Percentiles rank a stretch among this genome's conserved stretches.
phyloP scores from a whole-genome alignment of 2,888 invertebrate genomes.

The Hypsopygia costalis region DNA sequence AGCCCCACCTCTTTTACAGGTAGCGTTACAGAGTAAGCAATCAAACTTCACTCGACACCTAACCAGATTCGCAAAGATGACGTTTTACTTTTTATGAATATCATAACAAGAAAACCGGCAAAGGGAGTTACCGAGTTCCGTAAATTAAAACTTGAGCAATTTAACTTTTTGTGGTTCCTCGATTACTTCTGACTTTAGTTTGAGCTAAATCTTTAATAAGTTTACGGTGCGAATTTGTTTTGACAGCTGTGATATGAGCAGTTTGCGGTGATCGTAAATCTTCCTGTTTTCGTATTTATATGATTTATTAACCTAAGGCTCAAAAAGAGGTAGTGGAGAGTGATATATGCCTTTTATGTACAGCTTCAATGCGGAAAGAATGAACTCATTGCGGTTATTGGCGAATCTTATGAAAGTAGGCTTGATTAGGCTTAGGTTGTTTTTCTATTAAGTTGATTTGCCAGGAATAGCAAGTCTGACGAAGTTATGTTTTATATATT shows the following conservation, averaged over 20 bases:
- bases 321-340: no score
- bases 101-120: slow-evolving; percentile 31
- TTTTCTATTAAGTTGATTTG: no score
- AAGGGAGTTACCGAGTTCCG: slow-evolving; percentile 36
- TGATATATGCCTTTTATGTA: no score
- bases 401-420: no score
- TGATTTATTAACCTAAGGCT: neutral
- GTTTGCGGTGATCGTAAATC: neutral
- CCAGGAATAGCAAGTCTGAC: no score
- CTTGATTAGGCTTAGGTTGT: no score
- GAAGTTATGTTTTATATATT: no score
- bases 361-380: no score
- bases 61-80: slow-evolving; percentile 22
- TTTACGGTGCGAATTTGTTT: slow-evolving; percentile 18
- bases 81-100: slow-evolving; percentile 38
- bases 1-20: no score
- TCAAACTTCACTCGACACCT: neutral
- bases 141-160: slow-evolving; percentile 63
- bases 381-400: no score
- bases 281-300: neutral
- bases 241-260: neutral
- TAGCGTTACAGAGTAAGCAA: neutral
- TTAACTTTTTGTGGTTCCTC: slow-evolving; percentile 61
- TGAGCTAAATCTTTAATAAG: slow-evolving; percentile 36
- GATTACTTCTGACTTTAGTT: slow-evolving; percentile 42